Percentiles rank a stretch among this genome's conserved stretches.
These are phyloP conservation scores for Anagyrus pseudococci DNA, from an alignment of 2,888 invertebrate species.

Conservation along the genomic window DNA sequence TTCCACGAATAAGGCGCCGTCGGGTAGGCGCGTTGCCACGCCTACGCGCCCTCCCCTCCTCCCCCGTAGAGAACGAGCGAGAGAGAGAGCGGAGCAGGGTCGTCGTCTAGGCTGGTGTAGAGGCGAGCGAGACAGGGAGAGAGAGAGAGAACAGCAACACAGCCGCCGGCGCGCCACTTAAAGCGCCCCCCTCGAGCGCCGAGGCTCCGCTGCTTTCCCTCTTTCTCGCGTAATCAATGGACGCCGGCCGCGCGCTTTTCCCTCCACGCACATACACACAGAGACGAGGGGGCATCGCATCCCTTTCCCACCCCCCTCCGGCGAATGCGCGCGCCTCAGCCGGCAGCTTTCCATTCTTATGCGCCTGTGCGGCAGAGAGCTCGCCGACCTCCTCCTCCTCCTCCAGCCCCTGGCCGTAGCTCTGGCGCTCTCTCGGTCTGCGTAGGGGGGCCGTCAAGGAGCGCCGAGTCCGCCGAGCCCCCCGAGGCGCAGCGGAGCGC, in stretches of 20 bases:
- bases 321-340: background rate
- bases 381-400: no score
- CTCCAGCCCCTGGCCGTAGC: no score
- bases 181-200: conserved; percentile 37
- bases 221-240: conserved; percentile 62
- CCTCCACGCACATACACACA: background rate
- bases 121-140: conserved; percentile 25
- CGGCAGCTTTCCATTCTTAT: no score
- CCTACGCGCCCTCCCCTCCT: conserved; percentile 60
- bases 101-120: conserved; percentile 43
- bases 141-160: conserved; percentile 9
- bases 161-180: conserved; percentile 28
- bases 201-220: no score
- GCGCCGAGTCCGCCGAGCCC: no score
- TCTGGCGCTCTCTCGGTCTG: background rate
- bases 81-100: no score
- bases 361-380: no score
- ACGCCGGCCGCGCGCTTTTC: conserved; percentile 16
- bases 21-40: conserved; percentile 57
- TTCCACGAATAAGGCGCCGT: conserved; percentile 62
- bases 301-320: no score
- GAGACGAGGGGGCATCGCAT: background rate
- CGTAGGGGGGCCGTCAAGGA: conserved; percentile 6
- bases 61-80: no score
- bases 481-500: conserved; percentile 9